Evolutionary conservation across 1,140 invertebrate genomes (phyloP), one percentile per base, ranked within the genome.

Genomic region (Atta cephalotes): DNA sequence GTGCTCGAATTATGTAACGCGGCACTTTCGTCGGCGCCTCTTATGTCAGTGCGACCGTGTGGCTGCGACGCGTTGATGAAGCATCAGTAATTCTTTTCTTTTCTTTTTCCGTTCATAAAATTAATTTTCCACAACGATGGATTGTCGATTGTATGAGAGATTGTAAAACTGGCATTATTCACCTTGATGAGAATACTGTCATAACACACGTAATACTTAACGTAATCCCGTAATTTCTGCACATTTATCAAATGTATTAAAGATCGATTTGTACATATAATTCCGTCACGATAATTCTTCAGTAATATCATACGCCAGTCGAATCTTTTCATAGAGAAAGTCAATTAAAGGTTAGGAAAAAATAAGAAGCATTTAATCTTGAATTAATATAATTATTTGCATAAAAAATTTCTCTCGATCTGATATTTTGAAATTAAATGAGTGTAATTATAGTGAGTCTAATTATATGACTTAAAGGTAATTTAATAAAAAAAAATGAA

Each of bases 1-100:
- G 90, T 91, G 91, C 92, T 85, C 87, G 91, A 93, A 92, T 94
- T 93, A 94, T 85, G 89, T 94, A 94, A 94, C 91, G 84, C 78
- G 84, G 87, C 90, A 92, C 93, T 94, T 94, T 94, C 93, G 93
- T 94, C 81, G 93, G 92, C 91, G 84, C 56, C 87, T 80, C 90
- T 88, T 86, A 77, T 90, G 89, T 87, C 89, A 49, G 77, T 89
- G 70, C 63, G 63, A 28, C 66, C 68, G 18, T 89, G 70, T 58
- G 63, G 39, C 66, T 74, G 21, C 25, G 16, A 28, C 60, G 49
- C 14, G 28, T 51, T 28, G 82, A 12, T 39, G 35, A 82, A 65
- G 63, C 70, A 21, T 66, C 71, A 10, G 21, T 53, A 66, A 28
- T 65, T 28, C 74, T 45, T 80, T 81, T 53, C 62, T 2, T 56